Conservation (phyloP, 2,797 vertebrate species). For the Anguilla pacifica region DNA sequence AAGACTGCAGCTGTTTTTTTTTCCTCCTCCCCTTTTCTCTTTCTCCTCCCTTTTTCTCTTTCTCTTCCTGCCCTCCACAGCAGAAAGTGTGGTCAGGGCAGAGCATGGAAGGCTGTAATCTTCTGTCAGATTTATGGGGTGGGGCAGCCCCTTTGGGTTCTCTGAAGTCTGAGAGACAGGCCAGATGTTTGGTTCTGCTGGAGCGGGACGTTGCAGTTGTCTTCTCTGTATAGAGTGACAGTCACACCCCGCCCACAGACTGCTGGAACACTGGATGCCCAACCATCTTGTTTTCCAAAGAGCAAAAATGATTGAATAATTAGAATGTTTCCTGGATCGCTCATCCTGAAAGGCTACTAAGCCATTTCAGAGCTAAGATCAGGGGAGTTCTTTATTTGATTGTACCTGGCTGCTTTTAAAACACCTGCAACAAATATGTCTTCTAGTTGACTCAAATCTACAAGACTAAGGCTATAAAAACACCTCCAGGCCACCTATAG, state of each 20-base stretch:
- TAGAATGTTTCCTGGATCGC: slow-evolving; percentile 17
- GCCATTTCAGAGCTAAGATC: slow-evolving; percentile 64
- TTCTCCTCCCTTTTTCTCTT: not conserved
- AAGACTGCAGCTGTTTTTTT: not conserved
- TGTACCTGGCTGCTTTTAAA: slow-evolving; percentile 71
- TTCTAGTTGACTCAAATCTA: slow-evolving; percentile 63
- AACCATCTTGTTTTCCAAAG: slow-evolving; percentile 8
- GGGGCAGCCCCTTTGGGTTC: not conserved
- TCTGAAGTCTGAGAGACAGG: slow-evolving; percentile 10
- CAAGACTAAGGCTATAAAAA: slow-evolving; percentile 55
- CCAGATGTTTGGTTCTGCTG: slow-evolving; percentile 10
- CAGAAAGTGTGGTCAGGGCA: slow-evolving; percentile 20
- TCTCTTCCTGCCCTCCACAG: not conserved
- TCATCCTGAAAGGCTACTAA: slow-evolving; percentile 27
- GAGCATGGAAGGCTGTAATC: slow-evolving; percentile 19
- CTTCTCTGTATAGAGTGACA: not conserved
- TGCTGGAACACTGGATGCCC: not conserved
- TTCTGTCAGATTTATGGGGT: slow-evolving; percentile 21
- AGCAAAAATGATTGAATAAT: not conserved
- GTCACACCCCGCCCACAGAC: not conserved
- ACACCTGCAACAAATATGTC: slow-evolving; percentile 78
- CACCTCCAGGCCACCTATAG: slow-evolving; percentile 24
- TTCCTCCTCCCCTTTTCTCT: not conserved
- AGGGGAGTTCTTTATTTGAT: slow-evolving; percentile 56
- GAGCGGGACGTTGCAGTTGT: not conserved